These are phyloP conservation scores for Drosophila paranaensis DNA, from an alignment of 2,888 invertebrate genomes.

Conservation along the genomic window DNA sequence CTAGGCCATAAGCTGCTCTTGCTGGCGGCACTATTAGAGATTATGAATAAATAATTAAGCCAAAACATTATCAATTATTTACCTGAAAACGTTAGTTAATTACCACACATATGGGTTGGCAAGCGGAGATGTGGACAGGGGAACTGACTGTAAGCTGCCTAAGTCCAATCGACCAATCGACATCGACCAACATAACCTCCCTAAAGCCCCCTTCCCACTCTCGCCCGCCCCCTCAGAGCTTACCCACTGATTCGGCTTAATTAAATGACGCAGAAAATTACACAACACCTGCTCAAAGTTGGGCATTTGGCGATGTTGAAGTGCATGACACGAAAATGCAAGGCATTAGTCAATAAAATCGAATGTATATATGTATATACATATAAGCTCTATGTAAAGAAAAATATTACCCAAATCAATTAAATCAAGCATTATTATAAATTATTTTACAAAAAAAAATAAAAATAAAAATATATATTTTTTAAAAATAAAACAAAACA, in stretches of 20 bases:
- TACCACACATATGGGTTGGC: slow-evolving; percentile 32
- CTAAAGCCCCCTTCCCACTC: background rate
- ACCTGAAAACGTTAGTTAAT: slow-evolving; percentile 63
- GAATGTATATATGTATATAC: no score
- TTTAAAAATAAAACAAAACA: no score
- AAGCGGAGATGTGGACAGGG: background rate
- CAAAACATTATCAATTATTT: slow-evolving; percentile 67
- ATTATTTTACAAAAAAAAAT: no score
- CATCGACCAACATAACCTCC: slow-evolving; percentile 24
- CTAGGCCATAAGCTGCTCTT: slow-evolving; percentile 49
- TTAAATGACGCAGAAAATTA: slow-evolving; percentile 85
- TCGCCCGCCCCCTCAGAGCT: background rate
- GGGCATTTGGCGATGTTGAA: background rate
- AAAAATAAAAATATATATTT: no score
- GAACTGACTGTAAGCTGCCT: slow-evolving; percentile 42
- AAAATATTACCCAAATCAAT: no score
- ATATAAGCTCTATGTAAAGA: no score
- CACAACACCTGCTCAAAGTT: slow-evolving; percentile 54
- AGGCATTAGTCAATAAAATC: background rate
- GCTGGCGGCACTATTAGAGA: slow-evolving; percentile 67
- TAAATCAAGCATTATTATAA: no score
- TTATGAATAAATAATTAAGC: slow-evolving; percentile 76
- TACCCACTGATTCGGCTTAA: slow-evolving; percentile 80
- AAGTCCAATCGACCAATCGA: slow-evolving; percentile 39
- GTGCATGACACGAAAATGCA: background rate